Base-by-base conservation (phyloP, 2,888 invertebrate species). In the Unio pictorum region DNA sequence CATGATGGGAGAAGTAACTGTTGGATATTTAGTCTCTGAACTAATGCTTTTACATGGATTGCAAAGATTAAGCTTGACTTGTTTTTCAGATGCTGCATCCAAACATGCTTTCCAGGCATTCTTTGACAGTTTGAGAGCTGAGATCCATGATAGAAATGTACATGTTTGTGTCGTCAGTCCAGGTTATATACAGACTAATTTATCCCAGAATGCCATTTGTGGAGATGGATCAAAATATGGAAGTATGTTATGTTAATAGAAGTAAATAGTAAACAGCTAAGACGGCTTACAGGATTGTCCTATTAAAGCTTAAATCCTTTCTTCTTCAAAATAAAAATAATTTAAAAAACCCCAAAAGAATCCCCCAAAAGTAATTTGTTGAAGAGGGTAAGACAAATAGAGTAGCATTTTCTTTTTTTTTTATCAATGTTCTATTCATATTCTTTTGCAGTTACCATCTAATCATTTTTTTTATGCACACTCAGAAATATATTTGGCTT, bases 31-130 rank as follows among this genome's bases (percentile, higher is more conserved):
- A 45, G 4, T 58, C 8, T 26, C 58, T 58, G n/a, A n/a, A 58
- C 18, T 23, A 17, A 20, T 8, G n/a, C 23, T 23, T 11, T 58
- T 58, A 4, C 26, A 58, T 23, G 17, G 8, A 58, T 15, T 26
- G 58, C 17, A 8, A 23, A 23, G 26, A 20, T n/a, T 11, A n/a
- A 20, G 20, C 23, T 15, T 17, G 7, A 30, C 55, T 68, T 23
- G 57, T 66, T 60, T 75, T 81, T 26, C 77, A 91, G 91, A 98
- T 91, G 93, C 94, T 67, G 97, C 98, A 26, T 95, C 97, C 0
- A 98, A 98, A 90, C 97, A 98, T 92, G 98, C 98, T 0, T 84
- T 97, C 69, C 96, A 98, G 91, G 98, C 97, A 20, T 98, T 97
- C 91, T 94, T 94, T 76, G 99, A 99, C 90, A 93, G 94, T 56